Conservation (phyloP, 2,888 invertebrate species). For the Orthosia gothica region DNA sequence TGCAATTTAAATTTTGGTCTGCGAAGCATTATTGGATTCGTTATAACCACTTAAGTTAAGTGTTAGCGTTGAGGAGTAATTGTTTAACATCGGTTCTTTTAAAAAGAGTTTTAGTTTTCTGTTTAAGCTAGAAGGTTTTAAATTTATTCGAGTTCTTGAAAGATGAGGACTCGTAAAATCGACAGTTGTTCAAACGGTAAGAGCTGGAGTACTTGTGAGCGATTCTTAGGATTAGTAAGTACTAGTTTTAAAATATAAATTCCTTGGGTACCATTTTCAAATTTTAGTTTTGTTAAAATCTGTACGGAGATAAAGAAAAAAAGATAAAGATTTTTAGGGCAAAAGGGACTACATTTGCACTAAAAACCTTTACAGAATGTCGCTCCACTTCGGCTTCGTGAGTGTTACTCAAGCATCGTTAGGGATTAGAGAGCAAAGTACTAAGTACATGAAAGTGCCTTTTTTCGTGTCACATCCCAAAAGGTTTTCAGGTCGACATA, state of each 20-base stretch:
- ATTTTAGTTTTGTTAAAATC: slow-evolving; percentile 1
- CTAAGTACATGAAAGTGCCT: background rate
- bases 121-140: background rate
- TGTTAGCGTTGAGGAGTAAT: slow-evolving; percentile 33
- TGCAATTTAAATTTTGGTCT: slow-evolving; percentile 56
- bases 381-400: background rate
- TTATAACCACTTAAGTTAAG: slow-evolving; percentile 26
- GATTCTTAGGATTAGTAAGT: background rate
- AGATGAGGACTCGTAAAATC: slow-evolving; percentile 13
- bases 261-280: background rate
- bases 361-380: background rate
- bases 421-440: slow-evolving; percentile 9
- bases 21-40: slow-evolving; percentile 31
- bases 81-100: slow-evolving; percentile 14
- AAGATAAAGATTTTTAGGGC: too few relatives aligned
- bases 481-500: background rate
- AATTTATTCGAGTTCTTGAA: background rate
- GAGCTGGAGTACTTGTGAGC: slow-evolving; percentile 3
- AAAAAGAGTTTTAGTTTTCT: slow-evolving; percentile 10
- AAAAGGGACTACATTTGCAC: background rate
- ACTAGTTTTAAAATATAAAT: background rate
- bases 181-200: slow-evolving; percentile 14
- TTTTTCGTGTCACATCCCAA: background rate
- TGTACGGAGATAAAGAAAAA: background rate
- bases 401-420: background rate